phyloP scores from a whole-genome alignment of 1,140 invertebrate genomes.

The Bombus breviceps region DNA sequence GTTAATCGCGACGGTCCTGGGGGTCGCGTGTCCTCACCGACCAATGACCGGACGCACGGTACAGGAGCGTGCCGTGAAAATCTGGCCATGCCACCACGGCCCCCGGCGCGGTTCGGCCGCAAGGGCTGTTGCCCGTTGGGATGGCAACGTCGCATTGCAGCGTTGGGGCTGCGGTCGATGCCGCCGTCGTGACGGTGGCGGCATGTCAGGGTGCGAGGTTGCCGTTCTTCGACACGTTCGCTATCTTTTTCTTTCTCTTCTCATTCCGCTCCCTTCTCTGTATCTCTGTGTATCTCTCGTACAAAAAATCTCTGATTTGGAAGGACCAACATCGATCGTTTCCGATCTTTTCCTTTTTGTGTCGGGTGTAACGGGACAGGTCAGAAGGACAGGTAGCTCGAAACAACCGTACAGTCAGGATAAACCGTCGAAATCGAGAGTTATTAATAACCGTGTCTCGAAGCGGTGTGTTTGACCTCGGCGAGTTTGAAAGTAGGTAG shows the following conservation, averaged over 20 bases:
- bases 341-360: background rate
- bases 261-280: background rate
- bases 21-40: slow-evolving; percentile 69
- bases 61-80: slow-evolving; percentile 67
- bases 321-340: background rate
- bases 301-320: background rate
- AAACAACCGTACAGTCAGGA: background rate
- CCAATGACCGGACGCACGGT: slow-evolving; percentile 70
- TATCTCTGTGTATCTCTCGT: background rate
- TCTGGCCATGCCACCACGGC: slow-evolving; percentile 35
- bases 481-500: slow-evolving; percentile 48
- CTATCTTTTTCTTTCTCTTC: slow-evolving; percentile 22
- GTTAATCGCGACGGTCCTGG: slow-evolving; percentile 18
- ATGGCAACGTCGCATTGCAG: slow-evolving; percentile 84
- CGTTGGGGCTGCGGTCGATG: slow-evolving; percentile 82
- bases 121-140: slow-evolving; percentile 82
- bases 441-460: slow-evolving; percentile 44
- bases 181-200: slow-evolving; percentile 70
- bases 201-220: slow-evolving; percentile 65
- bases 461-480: slow-evolving; percentile 49
- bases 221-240: slow-evolving; percentile 54
- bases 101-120: slow-evolving; percentile 55
- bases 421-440: slow-evolving; percentile 46
- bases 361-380: background rate
- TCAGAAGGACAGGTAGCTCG: background rate